These are phyloP conservation scores for Agapornis canus DNA, from an alignment of 2,797 vertebrate genomes.

Conservation along the genomic window DNA sequence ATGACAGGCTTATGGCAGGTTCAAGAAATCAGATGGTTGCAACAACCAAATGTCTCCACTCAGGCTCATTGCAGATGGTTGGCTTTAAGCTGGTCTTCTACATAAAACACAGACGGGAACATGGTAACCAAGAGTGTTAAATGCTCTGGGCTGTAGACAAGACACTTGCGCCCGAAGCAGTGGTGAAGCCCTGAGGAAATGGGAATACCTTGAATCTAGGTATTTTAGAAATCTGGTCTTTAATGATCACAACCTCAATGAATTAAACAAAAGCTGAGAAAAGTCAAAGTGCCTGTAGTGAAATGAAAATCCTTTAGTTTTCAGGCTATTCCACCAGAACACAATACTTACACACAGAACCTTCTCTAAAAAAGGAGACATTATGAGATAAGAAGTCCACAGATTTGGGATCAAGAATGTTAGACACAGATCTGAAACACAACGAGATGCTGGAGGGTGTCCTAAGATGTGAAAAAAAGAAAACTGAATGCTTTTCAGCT, in stretches of 20 bases:
- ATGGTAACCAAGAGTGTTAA: not conserved
- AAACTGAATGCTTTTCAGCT: not conserved
- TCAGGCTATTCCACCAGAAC: not conserved
- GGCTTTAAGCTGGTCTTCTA: not conserved
- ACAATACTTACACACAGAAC: not conserved
- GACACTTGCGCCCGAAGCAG: not conserved
- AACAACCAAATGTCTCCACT: not conserved
- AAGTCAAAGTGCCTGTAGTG: not conserved
- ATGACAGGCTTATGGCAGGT: slow-evolving; percentile 10
- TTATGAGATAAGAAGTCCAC: not conserved
- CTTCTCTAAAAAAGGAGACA: not conserved
- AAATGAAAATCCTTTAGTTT: not conserved
- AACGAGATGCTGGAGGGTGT: not conserved
- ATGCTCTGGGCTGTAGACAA: fast-evolving
- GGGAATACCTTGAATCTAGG: not conserved
- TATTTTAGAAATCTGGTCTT: not conserved
- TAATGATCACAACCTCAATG: not conserved
- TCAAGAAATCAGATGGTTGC: slow-evolving; percentile 16
- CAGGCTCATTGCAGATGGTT: slow-evolving; percentile 14
- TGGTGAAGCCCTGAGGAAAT: not conserved
- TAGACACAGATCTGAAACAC: not conserved
- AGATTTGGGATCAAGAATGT: not conserved
- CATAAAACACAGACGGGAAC: not conserved
- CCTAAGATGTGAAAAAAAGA: not conserved
- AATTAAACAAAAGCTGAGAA: not conserved